Evolutionary conservation across 2,797 vertebrate genomes (phyloP).

Genomic region (Limnodromus scolopaceus): DNA sequence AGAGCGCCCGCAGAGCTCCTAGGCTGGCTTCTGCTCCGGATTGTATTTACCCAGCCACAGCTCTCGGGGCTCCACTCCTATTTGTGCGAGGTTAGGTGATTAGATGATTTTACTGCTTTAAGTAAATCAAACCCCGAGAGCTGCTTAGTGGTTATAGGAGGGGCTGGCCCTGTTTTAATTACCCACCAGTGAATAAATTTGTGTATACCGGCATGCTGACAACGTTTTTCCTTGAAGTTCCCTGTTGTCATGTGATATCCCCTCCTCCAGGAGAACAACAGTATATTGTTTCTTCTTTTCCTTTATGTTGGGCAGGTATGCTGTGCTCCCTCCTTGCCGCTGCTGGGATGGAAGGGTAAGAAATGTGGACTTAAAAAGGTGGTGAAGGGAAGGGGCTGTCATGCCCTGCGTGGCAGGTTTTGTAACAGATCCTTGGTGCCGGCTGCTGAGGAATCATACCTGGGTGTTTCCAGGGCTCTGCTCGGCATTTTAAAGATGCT

Average conservation of each 20-base stretch:
- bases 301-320: conserved; percentile 16
- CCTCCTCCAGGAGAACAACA: conserved; percentile 40
- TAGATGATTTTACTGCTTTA: conserved; percentile 38
- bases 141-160: conserved; percentile 18
- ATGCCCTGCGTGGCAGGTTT: background rate
- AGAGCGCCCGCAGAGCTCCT: background rate
- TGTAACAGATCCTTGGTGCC: background rate
- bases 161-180: conserved; percentile 35
- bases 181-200: conserved; percentile 38
- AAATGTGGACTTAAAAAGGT: background rate
- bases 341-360: background rate
- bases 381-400: background rate
- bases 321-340: background rate
- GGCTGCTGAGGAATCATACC: background rate
- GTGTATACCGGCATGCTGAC: background rate
- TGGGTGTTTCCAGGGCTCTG: background rate
- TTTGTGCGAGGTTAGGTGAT: background rate
- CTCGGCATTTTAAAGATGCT: background rate
- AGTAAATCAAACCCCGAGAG: background rate
- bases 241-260: conserved; percentile 38
- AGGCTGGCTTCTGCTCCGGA: background rate
- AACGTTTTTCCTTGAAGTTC: conserved; percentile 48
- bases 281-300: background rate
- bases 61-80: background rate
- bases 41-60: background rate